Evolutionary conservation across 2,113 vertebrate genomes (phyloP).

Genomic region (Nannobrachium achirus): DNA sequence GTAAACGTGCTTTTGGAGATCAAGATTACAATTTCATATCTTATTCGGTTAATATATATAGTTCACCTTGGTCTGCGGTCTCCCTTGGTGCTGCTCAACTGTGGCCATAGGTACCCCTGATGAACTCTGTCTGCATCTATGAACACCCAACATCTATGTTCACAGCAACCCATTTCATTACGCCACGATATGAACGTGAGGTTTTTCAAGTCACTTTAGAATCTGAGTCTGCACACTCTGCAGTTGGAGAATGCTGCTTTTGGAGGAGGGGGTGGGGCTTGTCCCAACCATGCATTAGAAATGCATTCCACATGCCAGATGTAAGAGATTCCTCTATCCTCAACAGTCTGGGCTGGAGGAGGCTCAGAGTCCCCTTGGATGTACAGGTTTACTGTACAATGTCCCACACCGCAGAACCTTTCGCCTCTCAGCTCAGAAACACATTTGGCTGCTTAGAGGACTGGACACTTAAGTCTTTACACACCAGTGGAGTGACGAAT

Average conservation of each 20-base stretch:
- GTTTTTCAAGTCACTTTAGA: slow-evolving; percentile 40
- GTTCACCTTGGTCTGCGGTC: background rate
- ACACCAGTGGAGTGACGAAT: too few relatives aligned
- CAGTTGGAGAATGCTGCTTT: slow-evolving; percentile 23
- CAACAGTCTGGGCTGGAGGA: slow-evolving; percentile 40
- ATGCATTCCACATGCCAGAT: slow-evolving; percentile 46
- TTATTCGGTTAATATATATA: background rate
- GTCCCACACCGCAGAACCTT: slow-evolving; percentile 25
- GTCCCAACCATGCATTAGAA: slow-evolving; percentile 4
- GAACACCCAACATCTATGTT: background rate
- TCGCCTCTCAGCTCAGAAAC: background rate
- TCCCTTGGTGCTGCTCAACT: background rate
- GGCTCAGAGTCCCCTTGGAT: slow-evolving; percentile 2
- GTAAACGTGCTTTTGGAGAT: background rate
- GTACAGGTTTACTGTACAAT: slow-evolving; percentile 11
- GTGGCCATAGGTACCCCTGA: slow-evolving; percentile 1
- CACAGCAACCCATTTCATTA: slow-evolving; percentile 27
- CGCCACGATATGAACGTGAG: slow-evolving; percentile 35
- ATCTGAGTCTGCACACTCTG: slow-evolving; percentile 31
- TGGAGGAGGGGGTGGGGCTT: background rate
- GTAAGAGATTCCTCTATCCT: slow-evolving; percentile 47
- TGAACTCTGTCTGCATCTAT: slow-evolving; percentile 51
- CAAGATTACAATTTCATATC: background rate
- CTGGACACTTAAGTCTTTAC: background rate
- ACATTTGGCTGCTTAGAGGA: slow-evolving; percentile 6